Conservation (phyloP, 2,113 vertebrate species). For the Xiphorhynchus elegans region DNA sequence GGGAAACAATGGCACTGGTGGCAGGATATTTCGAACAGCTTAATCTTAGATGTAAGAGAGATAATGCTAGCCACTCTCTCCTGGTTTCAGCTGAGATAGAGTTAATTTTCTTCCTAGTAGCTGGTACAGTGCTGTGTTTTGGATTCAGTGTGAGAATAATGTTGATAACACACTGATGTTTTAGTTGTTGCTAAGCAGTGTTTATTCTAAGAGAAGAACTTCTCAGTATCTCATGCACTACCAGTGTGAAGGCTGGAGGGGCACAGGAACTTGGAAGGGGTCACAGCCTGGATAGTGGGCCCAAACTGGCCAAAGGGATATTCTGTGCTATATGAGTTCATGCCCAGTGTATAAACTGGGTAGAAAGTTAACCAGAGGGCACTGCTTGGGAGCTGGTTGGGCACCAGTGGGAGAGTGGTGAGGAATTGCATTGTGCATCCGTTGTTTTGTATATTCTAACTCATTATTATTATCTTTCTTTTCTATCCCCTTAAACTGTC, state of each 20-base stretch:
- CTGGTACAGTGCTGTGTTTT: neutral
- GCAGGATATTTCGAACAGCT: neutral
- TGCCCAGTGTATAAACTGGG: neutral
- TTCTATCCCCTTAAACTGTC: neutral
- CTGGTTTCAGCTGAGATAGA: neutral
- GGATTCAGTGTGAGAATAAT: neutral
- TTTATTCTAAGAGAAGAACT: neutral
- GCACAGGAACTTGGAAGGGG: neutral
- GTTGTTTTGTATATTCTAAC: neutral
- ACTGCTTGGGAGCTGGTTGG: neutral
- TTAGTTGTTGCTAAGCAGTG: neutral
- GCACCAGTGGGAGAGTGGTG: too few species aligned
- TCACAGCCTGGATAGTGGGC: neutral
- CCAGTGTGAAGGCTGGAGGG: neutral
- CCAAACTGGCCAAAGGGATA: neutral
- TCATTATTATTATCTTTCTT: neutral
- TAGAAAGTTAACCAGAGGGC: neutral
- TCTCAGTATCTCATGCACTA: neutral
- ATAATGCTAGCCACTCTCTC: neutral
- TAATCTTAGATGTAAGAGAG: neutral
- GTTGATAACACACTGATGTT: neutral
- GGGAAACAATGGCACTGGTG: rapidly evolving
- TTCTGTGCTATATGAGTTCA: neutral
- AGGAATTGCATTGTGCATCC: neutral
- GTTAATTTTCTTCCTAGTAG: neutral